Base-by-base conservation (phyloP, 1,140 invertebrate genomes). In the Rhopalosiphum padi region DNA sequence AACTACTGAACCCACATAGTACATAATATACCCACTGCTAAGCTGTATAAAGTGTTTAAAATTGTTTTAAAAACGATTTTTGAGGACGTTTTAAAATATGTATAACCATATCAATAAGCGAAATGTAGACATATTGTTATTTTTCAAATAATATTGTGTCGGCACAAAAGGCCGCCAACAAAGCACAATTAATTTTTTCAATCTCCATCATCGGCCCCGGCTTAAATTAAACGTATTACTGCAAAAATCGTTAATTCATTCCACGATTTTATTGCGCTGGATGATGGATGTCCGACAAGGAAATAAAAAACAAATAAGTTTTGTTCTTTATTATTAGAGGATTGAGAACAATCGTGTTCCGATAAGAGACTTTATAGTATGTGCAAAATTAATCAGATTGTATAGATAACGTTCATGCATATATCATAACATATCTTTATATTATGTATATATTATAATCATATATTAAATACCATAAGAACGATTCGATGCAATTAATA, bases 401-500 rank as follows among this genome's bases (percentile, higher is more conserved):
- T 68, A 8, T 89, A 55, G 87, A 89, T 89, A 89, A 89, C n/a
- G 86, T 8, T 3, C 18, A 18, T 35, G n/a, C 30, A n/a, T n/a
- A 18, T 77, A n/a, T 77, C 60, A 77, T 77, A 68, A 5, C n/a
- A 68, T n/a, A 77, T 3, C 60, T 68, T 15, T 30, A 11, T 68
- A 68, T n/a, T 68, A 68, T 68, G 60, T n/a, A 77, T n/a, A 77
- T 77, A 77, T 77, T 77, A 77, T n/a, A n/a, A n/a, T 35, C 48
- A 18, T 46, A 22, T 87, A 87, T n/a, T n/a, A 25, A 30, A n/a
- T 86, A 46, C 25, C n/a, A 77, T 77, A 30, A 86, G 85, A 87
- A 87, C 18, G 86, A 89, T 89, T 68, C 37, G 55, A 90, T 43
- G 55, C 53, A 68, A 90, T 90, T 90, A 90, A 90, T 90, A 90